Evolutionary conservation across 92 coral and sea anemone species (phyloP), one percentile per base, ranked within the genome.

Genomic region (Umimayanthus kanabou): DNA sequence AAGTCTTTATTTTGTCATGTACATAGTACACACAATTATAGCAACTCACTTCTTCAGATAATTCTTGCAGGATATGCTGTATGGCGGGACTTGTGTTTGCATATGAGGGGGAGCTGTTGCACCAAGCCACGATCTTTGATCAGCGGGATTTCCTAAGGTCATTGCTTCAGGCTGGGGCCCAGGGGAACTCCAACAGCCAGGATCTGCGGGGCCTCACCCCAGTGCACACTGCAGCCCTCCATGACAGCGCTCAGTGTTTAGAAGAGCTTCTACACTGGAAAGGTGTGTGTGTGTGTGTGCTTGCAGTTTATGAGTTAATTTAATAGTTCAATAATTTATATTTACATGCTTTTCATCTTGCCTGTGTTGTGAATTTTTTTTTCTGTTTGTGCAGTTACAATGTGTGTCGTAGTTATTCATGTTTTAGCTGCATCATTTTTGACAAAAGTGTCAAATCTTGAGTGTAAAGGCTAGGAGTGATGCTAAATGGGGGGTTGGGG

Each of bases 91-190:
- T 92, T 77, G 92, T 93, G 53, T 97, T 97, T 76, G 90, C 93
- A 2, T 94, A 95, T 42, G 77, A 91, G 77, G 99, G 99, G 7
- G 99, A 97, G 67, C 90, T 97, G 69, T 71, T 97, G 3, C 99
- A 97, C 74, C 99, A 95, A 84, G 99, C 97, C 39, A 91, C 99
- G n/a, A 97, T 97, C 85, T 94, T 88, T 88, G 99, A 97, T 76
- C 94, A 92, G 88, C 89, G 87, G 28, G 96, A 94, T 73, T 83
- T 97, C 73, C 98, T 97, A n/a, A 88, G 77, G 42, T 93, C 98
- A 33, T 90, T 97, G 30, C 93, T 97, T 0, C 78, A 85, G 65
- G 91, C 92, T 14, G 96, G 93, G 13, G 95, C 80, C 28, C 94
- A 95, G 49, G 99, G 99, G 22, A 93, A 95, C 85, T 91, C 99